phyloP scores from a whole-genome alignment of 1,140 invertebrate genomes.

The Macrobrachium nipponense region DNA sequence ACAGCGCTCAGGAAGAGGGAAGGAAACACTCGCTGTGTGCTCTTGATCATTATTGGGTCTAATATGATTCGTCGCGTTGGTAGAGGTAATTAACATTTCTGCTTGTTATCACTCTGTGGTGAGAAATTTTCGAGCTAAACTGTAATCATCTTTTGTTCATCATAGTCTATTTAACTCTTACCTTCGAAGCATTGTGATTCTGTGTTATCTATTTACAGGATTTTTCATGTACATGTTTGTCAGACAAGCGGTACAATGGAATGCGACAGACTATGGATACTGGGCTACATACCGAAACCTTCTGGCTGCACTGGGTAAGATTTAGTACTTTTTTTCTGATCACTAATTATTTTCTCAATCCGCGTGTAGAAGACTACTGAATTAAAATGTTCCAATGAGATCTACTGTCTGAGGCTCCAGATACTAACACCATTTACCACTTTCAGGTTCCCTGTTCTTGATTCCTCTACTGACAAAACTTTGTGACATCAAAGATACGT shows the following conservation, averaged over 20 bases:
- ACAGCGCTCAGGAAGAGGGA: conserved; percentile 39
- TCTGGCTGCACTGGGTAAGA: conserved; percentile 21
- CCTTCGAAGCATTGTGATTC: neutral
- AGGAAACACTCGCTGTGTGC: conserved; percentile 29
- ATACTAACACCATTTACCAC: too few relatives aligned
- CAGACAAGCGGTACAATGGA: conserved; percentile 9
- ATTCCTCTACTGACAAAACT: conserved; percentile 33
- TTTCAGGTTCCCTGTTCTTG: conserved; percentile 26
- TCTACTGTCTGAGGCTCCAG: neutral
- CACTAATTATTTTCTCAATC: neutral
- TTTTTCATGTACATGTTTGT: conserved; percentile 36
- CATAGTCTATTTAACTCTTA: neutral
- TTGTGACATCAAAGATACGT: conserved; percentile 12
- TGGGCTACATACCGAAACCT: conserved; percentile 20
- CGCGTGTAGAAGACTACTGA: neutral
- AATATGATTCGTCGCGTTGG: conserved; percentile 54
- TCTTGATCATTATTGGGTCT: conserved; percentile 28
- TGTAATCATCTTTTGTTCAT: neutral
- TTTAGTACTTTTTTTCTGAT: neutral
- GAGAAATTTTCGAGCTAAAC: neutral
- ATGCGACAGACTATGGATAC: conserved; percentile 25
- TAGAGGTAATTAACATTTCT: conserved; percentile 32
- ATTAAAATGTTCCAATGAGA: neutral
- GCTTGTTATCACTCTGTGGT: neutral
- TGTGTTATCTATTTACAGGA: neutral